Evolutionary conservation across 2,888 invertebrate genomes (phyloP), one percentile per base, ranked within the genome.

Genomic region (Ethmia dodecea): DNA sequence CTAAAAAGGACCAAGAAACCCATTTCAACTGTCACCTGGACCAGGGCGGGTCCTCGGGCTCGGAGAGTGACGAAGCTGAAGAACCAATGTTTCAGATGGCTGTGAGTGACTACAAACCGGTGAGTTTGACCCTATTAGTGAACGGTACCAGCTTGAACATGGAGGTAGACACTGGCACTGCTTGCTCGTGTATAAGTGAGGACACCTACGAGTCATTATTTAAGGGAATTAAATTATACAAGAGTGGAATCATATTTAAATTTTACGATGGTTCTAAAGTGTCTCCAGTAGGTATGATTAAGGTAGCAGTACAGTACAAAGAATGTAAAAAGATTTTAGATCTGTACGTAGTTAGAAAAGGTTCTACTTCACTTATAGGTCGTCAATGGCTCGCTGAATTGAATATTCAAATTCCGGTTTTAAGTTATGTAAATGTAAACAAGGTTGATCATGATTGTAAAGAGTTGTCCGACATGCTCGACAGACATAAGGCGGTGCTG

Each of bases 101-200:
- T 5, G 9, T 36, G 12, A 36, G 16, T 16, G 9, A 28, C 13
- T 43, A 43, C 13, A 32, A 31, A 22, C 11, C 43, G 13, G 43
- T 43, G 16, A 41, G 47, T 37, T 9, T 40, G 26, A 12, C 35
- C n/a, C 14, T 44, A 2, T 5, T 1, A n/a, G 13, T 27, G 11
- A 27, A 28, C 12, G 15, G 13, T 4, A 29, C 14, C 0, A 33
- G 9, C 3, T 2, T 33, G 0, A 3, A 11, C 0, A 48, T 48
- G 39, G 43, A 48, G 18, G 9, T 35, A 3, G 45, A 44, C 16
- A 47, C 47, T 3, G 49, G 45, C 2, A 45, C 47, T 33, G 34
- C 42, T 0, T 36, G 45, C 5, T 40, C 49, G 0, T 49, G 47
- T 28, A 41, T 45, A n/a, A 41, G 38, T 38, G 20, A 35, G 0